Conservation (phyloP, 2,888 invertebrate genomes). For the Trissolcus japonicus region DNA sequence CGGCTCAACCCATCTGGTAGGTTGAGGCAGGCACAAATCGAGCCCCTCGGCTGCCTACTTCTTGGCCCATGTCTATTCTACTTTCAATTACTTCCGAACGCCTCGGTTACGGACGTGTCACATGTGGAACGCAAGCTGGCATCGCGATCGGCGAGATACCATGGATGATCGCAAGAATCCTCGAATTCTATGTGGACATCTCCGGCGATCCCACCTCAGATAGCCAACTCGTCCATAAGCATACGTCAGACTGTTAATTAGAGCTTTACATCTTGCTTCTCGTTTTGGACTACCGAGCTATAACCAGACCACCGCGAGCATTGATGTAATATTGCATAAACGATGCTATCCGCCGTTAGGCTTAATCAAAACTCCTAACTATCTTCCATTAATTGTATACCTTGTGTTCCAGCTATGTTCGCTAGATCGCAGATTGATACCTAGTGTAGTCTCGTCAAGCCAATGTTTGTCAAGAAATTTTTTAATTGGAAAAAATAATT, state of each 20-base stretch:
- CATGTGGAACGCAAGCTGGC: conserved; percentile 56
- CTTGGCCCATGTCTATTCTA: conserved; percentile 57
- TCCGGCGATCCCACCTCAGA: conserved; percentile 35
- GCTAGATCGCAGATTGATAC: no score
- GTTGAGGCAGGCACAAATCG: conserved; percentile 47
- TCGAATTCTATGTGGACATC: conserved; percentile 32
- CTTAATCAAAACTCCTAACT: conserved; percentile 1
- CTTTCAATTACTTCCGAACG: conserved; percentile 61
- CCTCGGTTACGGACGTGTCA: conserved; percentile 59
- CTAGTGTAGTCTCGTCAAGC: neutral
- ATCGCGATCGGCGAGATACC: conserved; percentile 43
- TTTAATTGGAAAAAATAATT: no score
- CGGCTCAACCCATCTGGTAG: conserved; percentile 41
- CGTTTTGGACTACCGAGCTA: conserved; percentile 15
- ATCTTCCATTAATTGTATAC: no score
- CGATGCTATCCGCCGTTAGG: neutral
- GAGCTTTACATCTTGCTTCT: conserved; percentile 27
- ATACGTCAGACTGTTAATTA: conserved; percentile 44
- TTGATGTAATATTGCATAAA: conserved; percentile 34
- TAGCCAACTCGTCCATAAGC: conserved; percentile 28
- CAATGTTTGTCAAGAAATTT: no score
- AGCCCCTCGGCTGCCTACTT: conserved; percentile 45
- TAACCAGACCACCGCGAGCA: conserved; percentile 20
- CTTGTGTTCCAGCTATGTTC: no score
- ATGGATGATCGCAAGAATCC: conserved; percentile 36